These are phyloP conservation scores for Cinara cedri DNA, from an alignment of 2,888 invertebrate genomes.

Conservation along the genomic window DNA sequence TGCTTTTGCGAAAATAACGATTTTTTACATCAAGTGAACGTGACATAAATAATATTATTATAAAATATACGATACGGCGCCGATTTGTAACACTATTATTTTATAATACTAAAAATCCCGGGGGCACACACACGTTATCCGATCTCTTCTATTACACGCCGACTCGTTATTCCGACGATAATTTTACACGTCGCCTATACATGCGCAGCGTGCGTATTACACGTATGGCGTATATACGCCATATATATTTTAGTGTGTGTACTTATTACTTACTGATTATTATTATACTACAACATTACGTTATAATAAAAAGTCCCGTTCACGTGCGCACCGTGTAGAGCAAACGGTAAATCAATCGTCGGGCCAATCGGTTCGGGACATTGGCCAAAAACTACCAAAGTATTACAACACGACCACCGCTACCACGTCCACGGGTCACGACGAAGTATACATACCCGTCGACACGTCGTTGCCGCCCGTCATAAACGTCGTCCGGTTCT, in stretches of 20 bases:
- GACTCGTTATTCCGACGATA: background rate
- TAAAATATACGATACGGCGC: background rate
- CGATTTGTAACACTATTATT: background rate
- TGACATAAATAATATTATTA: no score
- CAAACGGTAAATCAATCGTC: conserved; percentile 43
- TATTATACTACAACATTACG: background rate
- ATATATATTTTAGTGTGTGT: background rate
- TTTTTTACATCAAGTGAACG: no score
- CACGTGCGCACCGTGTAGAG: conserved; percentile 10
- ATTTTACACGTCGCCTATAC: no score
- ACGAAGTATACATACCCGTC: background rate
- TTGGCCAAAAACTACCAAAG: background rate
- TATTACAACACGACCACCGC: background rate
- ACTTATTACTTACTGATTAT: no score
- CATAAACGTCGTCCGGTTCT: no score
- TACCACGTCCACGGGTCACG: background rate
- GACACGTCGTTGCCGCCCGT: background rate
- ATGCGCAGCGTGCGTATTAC: no score
- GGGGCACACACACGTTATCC: no score
- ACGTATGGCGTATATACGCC: background rate
- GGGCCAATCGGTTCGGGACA: conserved; percentile 39
- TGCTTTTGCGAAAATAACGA: no score
- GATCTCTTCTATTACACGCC: background rate
- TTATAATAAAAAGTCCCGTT: conserved; percentile 4
- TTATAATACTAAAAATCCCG: background rate